Percentiles rank a stretch among this genome's conserved stretches.
Conservation (phyloP, 2,113 vertebrate species). For the Pelecanus crispus region DNA sequence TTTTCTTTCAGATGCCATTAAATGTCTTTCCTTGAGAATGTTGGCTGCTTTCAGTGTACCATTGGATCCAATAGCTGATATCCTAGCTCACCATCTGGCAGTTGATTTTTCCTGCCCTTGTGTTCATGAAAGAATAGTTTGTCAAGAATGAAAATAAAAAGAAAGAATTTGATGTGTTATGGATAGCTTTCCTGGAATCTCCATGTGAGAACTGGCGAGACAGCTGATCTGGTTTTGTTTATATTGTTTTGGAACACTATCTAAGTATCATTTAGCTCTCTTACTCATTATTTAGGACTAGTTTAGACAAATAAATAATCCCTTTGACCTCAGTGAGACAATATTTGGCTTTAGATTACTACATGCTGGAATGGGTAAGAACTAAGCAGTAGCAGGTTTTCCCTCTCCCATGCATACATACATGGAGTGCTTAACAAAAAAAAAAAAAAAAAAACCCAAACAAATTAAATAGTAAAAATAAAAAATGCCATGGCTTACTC, state of each 20-base stretch:
- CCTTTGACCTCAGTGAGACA: not conserved
- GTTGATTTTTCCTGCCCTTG: constrained; percentile 45
- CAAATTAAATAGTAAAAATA: not conserved
- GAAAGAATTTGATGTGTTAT: constrained; percentile 5
- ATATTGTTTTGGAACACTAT: constrained; percentile 3
- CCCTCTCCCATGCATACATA: not conserved
- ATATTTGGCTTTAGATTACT: not conserved
- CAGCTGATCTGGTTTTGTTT: constrained; percentile 11
- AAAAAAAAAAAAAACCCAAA: not conserved
- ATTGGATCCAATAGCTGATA: constrained; percentile 3
- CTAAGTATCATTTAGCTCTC: not conserved
- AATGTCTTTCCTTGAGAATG: constrained; percentile 15
- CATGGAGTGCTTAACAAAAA: not conserved
- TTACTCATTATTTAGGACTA: not conserved
- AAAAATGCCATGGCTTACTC: not conserved
- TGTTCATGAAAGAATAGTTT: constrained; percentile 28
- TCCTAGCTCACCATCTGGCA: constrained; percentile 34
- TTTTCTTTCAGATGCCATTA: constrained; percentile 24
- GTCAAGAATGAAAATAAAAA: constrained; percentile 36
- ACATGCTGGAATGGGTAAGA: not conserved
- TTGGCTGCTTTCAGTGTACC: not conserved
- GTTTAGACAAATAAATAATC: constrained; percentile 1
- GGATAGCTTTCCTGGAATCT: constrained; percentile 18
- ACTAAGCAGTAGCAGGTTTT: not conserved
- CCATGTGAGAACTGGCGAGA: not conserved